Evolutionary conservation across 2,888 invertebrate species (phyloP).

Genomic region (Eupithecia centaureata): DNA sequence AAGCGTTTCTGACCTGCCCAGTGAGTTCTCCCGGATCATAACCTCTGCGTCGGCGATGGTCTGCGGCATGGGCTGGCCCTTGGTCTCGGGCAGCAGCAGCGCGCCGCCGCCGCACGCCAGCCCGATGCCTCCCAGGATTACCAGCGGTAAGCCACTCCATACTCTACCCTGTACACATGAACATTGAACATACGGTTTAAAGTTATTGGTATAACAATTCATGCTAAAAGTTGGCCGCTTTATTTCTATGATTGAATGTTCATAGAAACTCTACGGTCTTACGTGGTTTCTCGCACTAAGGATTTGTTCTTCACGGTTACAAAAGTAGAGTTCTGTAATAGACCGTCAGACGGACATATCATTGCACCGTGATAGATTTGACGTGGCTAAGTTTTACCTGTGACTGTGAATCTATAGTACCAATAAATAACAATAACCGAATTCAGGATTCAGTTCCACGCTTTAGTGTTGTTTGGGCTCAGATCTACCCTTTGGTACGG

Average conservation of each 20-base stretch:
- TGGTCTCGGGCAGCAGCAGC: conserved; percentile 64
- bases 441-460: background rate
- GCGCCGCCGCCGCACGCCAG: conserved; percentile 49
- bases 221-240: too few relatives aligned
- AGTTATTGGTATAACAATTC: too few relatives aligned
- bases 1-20: conserved; percentile 47
- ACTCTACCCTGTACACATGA: conserved; percentile 56
- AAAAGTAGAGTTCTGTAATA: background rate
- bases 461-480: too few relatives aligned
- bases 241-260: too few relatives aligned
- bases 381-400: too few relatives aligned
- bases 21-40: conserved; percentile 44
- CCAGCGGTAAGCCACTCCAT: conserved; percentile 60
- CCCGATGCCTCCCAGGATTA: conserved; percentile 53
- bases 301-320: background rate
- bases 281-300: too few relatives aligned
- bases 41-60: conserved; percentile 58
- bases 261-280: too few relatives aligned
- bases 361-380: too few relatives aligned
- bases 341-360: background rate
- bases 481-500: too few relatives aligned
- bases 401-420: too few relatives aligned
- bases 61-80: conserved; percentile 64
- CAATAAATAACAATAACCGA: too few relatives aligned
- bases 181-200: too few relatives aligned